phyloP scores from a whole-genome alignment of 2,888 invertebrate genomes.

The Heliconius aoede region DNA sequence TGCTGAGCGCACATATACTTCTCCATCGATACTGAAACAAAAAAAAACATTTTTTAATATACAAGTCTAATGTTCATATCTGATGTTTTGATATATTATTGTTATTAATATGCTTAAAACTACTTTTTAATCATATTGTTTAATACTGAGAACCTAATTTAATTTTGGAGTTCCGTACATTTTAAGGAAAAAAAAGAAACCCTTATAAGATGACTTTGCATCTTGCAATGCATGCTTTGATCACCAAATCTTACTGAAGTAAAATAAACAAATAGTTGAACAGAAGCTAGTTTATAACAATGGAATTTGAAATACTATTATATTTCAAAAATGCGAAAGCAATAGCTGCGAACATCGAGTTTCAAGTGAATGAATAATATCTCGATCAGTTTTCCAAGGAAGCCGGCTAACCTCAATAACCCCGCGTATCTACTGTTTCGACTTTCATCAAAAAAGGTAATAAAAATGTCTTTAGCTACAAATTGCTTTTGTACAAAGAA shows the following conservation, averaged over 20 bases:
- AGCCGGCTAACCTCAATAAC: slow-evolving; percentile 46
- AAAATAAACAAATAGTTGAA: neutral
- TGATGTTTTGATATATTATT: no score
- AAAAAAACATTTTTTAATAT: slow-evolving; percentile 49
- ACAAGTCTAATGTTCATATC: neutral
- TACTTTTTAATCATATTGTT: neutral
- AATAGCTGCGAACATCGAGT: slow-evolving; percentile 37
- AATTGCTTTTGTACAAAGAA: slow-evolving; percentile 48
- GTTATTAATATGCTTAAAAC: neutral
- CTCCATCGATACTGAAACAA: slow-evolving; percentile 88
- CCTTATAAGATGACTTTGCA: no score
- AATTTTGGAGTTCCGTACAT: no score
- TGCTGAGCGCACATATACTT: slow-evolving; percentile 87
- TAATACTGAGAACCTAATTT: neutral
- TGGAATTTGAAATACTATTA: slow-evolving; percentile 1
- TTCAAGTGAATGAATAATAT: slow-evolving; percentile 48
- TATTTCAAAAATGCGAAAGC: neutral
- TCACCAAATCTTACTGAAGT: neutral
- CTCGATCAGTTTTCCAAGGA: slow-evolving; percentile 43
- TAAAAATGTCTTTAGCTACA: slow-evolving; percentile 44
- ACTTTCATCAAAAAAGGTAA: slow-evolving; percentile 43
- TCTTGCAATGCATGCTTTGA: no score
- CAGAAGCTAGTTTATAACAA: neutral
- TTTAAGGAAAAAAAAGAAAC: no score
- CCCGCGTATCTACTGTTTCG: slow-evolving; percentile 44